Evolutionary conservation across 2,888 invertebrate species (phyloP), one percentile per base, ranked within the genome.

Genomic region (Pseudococcus longispinus): DNA sequence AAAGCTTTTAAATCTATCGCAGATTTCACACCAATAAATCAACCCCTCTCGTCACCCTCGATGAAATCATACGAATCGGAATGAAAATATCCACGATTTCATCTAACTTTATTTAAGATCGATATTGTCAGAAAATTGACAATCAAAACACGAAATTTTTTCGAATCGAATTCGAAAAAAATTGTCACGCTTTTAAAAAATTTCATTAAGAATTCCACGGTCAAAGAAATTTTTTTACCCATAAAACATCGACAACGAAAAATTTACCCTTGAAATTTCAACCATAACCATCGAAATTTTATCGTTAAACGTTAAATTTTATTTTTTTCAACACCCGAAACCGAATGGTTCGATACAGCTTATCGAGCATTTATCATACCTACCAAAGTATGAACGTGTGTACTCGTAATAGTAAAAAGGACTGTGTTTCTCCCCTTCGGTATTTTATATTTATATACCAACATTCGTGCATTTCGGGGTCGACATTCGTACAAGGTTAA

Each of bases 401-500:
- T n/a, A n/a, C n/a, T n/a, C n/a, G n/a, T 18, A 29, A 37, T 37
- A 6, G 2, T 37, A 37, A 29, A 2, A 15, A 0, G 18, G 1
- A 29, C 32, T 13, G 29, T n/a, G 26, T 83, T 83, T 46, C 51
- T 46, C 51, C 18, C 37, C 37, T 37, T 26, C 26, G 2, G 9
- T 6, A 70, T 6, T 20, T 20, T 70, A 26, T 29, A 32, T 29
- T 29, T 70, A 29, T 26, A 32, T 70, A 29, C 70, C 18, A 70
- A 70, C 70, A 70, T 80, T 80, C 77, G n/a, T 80, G 26, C 20
- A 23, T 42, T 80, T n/a, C 18, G 6, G 77, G 20, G 77, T 42
- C 37, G 77, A 80, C 77, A 80, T 37, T 80, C 42, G 32, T 80
- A 80, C 42, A 80, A 80, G 77, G 77, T 80, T 80, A 80, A 80